A percentile compares a stretch with the other conserved stretches of the same genome.
These are phyloP conservation scores for Phyllotreta striolata DNA, from an alignment of 2,888 invertebrate species.

Conservation along the genomic window DNA sequence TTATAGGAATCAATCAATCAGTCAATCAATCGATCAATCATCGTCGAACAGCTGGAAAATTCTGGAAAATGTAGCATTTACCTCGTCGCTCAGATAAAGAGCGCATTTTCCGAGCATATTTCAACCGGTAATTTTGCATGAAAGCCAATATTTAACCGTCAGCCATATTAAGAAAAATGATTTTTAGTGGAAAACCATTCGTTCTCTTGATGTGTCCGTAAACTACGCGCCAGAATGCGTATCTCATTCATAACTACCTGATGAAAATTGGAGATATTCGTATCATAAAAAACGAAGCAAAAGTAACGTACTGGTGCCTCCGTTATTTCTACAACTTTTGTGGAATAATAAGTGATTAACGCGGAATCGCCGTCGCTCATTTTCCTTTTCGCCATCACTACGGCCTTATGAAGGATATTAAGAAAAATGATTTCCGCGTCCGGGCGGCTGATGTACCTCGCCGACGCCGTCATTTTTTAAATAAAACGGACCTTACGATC, in stretches of 20 bases:
- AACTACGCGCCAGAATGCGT: constrained; percentile 14
- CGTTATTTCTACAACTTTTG: no score
- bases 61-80: constrained; percentile 24
- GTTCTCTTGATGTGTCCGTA: neutral
- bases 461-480: constrained; percentile 32
- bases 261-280: neutral
- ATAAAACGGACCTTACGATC: constrained; percentile 39
- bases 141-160: constrained; percentile 33
- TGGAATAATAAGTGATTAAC: no score
- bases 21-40: constrained; percentile 12
- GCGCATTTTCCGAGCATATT: constrained; percentile 25
- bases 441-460: constrained; percentile 23
- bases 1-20: constrained; percentile 17
- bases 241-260: neutral
- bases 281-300: no score
- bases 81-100: constrained; percentile 12
- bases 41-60: constrained; percentile 27
- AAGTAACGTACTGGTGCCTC: no score
- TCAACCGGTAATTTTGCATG: constrained; percentile 27
- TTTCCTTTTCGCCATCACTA: neutral
- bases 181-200: constrained; percentile 16
- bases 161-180: constrained; percentile 34
- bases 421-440: constrained; percentile 32
- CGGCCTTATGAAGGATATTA: constrained; percentile 12
- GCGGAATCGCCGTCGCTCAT: neutral